Conservation (phyloP, 92 coral and sea anemone genomes). For the Isaurus tuberculatus region DNA sequence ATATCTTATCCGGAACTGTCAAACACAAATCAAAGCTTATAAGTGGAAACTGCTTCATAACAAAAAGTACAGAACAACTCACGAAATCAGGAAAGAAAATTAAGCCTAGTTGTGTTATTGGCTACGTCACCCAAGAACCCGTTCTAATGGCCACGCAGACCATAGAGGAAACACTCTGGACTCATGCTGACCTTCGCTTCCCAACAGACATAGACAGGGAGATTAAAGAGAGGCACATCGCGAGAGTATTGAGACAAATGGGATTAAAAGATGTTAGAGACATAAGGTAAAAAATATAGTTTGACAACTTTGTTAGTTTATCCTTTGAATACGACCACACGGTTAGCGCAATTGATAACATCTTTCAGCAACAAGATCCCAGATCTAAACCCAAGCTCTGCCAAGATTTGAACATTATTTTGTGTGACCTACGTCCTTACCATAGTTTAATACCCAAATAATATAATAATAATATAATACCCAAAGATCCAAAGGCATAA, state of each 20-base stretch:
- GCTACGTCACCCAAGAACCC: conserved; percentile 48
- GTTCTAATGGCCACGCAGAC: conserved; percentile 44
- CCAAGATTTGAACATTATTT: no score
- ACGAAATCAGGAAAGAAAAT: background rate
- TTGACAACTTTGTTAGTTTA: no score
- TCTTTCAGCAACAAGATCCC: no score
- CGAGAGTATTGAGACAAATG: conserved; percentile 36
- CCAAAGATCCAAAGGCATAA: no score
- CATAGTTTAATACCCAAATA: no score
- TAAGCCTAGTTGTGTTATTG: conserved; percentile 28
- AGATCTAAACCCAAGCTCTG: no score
- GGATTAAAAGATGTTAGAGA: conserved; percentile 22
- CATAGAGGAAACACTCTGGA: conserved; percentile 37
- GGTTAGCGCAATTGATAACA: no score
- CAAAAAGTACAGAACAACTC: background rate
- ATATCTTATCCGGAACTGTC: conserved; percentile 30
- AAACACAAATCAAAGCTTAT: conserved; percentile 22
- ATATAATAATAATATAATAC: no score
- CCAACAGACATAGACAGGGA: background rate
- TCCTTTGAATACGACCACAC: no score
- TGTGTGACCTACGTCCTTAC: no score
- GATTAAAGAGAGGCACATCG: conserved; percentile 8
- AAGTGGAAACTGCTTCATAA: conserved; percentile 25
- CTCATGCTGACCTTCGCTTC: conserved; percentile 30
- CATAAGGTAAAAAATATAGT: conserved; percentile 17